Percentiles rank a stretch among this genome's conserved stretches.
Evolutionary conservation across 2,113 vertebrate genomes (phyloP).

Genomic region (Myiagra hebetior): DNA sequence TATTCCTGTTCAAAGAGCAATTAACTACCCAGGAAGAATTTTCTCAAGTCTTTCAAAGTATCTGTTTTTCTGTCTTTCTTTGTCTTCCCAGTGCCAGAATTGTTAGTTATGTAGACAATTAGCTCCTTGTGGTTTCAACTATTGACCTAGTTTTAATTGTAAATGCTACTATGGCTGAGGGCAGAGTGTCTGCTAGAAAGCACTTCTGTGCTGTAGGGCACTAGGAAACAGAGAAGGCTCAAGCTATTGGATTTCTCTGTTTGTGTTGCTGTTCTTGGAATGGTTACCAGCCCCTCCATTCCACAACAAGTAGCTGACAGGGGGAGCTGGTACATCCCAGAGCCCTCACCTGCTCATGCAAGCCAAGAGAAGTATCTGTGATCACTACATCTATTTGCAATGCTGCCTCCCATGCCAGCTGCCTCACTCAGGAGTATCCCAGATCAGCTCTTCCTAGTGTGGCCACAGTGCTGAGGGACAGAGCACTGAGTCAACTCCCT

Average conservation of each 20-base stretch:
- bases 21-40: not conserved
- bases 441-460: not conserved
- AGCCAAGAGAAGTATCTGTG: not conserved
- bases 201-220: not conserved
- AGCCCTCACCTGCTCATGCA: not conserved
- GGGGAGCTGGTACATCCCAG: not conserved
- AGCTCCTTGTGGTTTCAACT: not conserved
- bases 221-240: not conserved
- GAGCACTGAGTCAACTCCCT: not conserved
- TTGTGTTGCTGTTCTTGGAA: not conserved
- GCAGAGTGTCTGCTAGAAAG: not conserved
- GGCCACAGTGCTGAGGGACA: not conserved
- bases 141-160: not conserved
- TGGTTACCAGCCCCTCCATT: not conserved
- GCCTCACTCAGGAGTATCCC: not conserved
- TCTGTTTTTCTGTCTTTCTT: not conserved
- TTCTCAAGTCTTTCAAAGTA: not conserved
- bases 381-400: not conserved
- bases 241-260: not conserved
- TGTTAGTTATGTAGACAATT: not conserved
- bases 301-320: not conserved
- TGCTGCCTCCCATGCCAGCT: rapidly evolving
- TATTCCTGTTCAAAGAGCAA: not conserved
- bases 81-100: not conserved
- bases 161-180: not conserved